Evolutionary conservation across 2,113 vertebrate species (phyloP).

Genomic region (Mus spicilegus): DNA sequence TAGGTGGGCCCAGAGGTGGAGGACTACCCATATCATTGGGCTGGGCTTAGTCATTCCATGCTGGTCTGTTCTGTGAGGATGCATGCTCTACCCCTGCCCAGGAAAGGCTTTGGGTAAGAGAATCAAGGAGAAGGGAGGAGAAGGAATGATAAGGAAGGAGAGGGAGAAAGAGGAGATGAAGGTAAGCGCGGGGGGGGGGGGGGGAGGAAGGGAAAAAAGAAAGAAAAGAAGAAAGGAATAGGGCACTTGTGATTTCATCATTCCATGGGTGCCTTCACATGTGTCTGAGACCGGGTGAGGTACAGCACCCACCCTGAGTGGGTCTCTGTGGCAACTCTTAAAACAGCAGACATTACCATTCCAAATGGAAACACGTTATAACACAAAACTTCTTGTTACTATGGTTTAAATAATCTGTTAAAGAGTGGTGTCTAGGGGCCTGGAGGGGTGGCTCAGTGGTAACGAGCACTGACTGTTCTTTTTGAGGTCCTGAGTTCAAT

Average conservation of each 20-base stretch:
- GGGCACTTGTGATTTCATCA: neutral
- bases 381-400: neutral
- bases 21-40: neutral
- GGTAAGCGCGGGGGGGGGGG: neutral
- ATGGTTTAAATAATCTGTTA: neutral
- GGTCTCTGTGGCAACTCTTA: neutral
- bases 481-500: too few species aligned
- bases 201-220: neutral
- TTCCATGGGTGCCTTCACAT: fast-evolving
- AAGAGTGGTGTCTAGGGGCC: neutral
- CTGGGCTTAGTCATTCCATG: neutral
- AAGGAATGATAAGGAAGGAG: neutral
- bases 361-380: neutral
- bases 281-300: neutral
- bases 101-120: neutral
- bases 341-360: neutral
- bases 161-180: fast-evolving
- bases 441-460: too few species aligned
- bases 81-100: neutral
- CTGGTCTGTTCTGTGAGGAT: neutral
- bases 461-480: too few species aligned
- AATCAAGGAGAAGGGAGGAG: neutral
- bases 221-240: neutral
- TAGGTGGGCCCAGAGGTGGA: neutral
- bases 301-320: neutral